Conservation (phyloP, 1,140 invertebrate species). For the Papilio polyxenes region DNA sequence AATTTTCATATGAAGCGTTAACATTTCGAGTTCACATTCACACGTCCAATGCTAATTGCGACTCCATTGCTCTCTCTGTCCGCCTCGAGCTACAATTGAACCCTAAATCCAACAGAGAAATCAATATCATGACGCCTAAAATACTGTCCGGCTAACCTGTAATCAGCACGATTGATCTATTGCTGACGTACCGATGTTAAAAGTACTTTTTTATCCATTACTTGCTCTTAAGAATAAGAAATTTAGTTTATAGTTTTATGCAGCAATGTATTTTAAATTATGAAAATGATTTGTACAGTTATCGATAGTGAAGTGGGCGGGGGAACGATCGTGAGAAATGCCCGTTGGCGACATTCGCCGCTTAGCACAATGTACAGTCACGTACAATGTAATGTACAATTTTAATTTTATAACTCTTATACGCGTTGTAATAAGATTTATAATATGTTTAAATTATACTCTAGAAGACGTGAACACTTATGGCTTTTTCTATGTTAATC, state of each 20-base stretch:
- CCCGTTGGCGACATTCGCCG: conserved; percentile 60
- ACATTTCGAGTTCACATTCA: conserved; percentile 39
- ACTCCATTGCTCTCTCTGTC: conserved; percentile 50
- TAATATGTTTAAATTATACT: conserved; percentile 10
- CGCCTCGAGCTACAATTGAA: conserved; percentile 51
- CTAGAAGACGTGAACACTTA: conserved; percentile 10
- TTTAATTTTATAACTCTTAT: conserved; percentile 13
- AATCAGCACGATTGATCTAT: conserved; percentile 53
- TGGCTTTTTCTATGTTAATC: conserved; percentile 44
- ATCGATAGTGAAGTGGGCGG: conserved; percentile 9
- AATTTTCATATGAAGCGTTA: conserved; percentile 39
- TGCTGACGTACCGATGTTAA: conserved; percentile 8
- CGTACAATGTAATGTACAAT: conserved; percentile 15
- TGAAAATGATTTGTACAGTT: conserved; percentile 13
- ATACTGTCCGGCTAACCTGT: conserved; percentile 58
- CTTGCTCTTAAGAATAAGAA: background rate
- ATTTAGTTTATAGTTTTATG: background rate
- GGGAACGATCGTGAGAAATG: conserved; percentile 56
- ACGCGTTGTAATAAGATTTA: background rate
- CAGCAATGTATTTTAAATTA: conserved; percentile 40
- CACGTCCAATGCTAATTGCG: conserved; percentile 52
- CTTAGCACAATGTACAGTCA: conserved; percentile 40
- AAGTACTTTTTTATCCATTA: conserved; percentile 37
- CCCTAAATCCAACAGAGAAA: conserved; percentile 52
- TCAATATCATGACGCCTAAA: conserved; percentile 64